Evolutionary conservation across 64 coral and sea anemone species (phyloP).

Genomic region (Montipora efflorescens): DNA sequence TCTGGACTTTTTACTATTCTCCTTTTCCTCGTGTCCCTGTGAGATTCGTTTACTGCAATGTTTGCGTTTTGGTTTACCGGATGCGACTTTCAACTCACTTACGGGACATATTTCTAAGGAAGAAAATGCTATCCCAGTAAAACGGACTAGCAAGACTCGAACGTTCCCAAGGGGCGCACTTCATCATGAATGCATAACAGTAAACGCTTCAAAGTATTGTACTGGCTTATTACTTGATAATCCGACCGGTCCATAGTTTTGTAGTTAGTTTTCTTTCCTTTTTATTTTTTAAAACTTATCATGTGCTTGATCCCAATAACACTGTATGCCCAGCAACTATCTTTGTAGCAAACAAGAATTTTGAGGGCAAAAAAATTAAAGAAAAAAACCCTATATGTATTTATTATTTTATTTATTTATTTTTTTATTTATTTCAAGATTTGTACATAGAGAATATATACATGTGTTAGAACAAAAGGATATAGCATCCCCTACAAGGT

Average conservation of each 20-base stretch:
- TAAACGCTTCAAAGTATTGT: background rate
- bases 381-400: too few species aligned
- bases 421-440: too few species aligned
- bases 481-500: too few species aligned
- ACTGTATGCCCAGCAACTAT: background rate
- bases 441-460: too few species aligned
- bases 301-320: slow-evolving; percentile 9
- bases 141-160: background rate
- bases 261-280: slow-evolving; percentile 10
- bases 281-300: slow-evolving; percentile 16
- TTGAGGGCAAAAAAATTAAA: too few species aligned
- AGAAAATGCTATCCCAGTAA: background rate
- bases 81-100: background rate
- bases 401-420: too few species aligned
- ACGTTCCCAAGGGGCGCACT: background rate
- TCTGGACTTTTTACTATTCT: background rate
- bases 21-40: background rate
- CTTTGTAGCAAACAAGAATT: too few species aligned
- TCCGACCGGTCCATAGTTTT: slow-evolving; percentile 4
- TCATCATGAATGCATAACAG: slow-evolving; percentile 1
- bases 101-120: background rate
- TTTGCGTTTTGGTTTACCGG: slow-evolving; percentile 2
- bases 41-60: background rate
- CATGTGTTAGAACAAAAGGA: too few species aligned
- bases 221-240: background rate